These are phyloP conservation scores for Poecilia velifera DNA, from an alignment of 2,797 vertebrate genomes.

Conservation along the genomic window DNA sequence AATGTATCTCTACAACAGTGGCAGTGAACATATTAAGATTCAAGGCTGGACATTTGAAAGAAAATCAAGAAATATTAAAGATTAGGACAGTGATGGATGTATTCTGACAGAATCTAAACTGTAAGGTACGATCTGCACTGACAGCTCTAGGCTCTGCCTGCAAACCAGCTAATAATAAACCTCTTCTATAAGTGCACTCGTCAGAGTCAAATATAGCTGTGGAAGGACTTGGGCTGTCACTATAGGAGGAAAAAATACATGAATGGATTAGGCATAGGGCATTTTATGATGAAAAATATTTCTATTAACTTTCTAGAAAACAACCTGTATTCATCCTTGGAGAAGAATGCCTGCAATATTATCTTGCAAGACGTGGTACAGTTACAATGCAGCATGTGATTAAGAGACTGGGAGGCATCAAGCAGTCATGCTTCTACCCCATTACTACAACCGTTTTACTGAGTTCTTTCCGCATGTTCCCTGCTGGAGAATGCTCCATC, in stretches of 20 bases:
- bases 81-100: constrained; percentile 9
- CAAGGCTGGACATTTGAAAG: background rate
- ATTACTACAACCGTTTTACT: background rate
- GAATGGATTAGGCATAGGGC: background rate
- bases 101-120: constrained; percentile 16
- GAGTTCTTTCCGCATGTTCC: background rate
- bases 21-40: background rate
- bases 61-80: constrained; percentile 1
- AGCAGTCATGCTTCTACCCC: background rate
- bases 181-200: background rate
- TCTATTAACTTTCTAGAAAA: too few species aligned
- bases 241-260: background rate
- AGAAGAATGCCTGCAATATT: background rate
- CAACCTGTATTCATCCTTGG: background rate
- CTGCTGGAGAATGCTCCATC: background rate
- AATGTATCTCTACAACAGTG: background rate
- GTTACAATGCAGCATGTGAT: background rate
- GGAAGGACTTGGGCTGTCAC: background rate
- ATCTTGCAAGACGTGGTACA: background rate
- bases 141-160: constrained; percentile 10
- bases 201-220: background rate
- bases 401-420: background rate
- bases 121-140: constrained; percentile 7
- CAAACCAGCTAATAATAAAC: constrained; percentile 23
- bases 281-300: background rate